These are phyloP conservation scores for Chaitophorus viminalis DNA, from an alignment of 2,888 invertebrate genomes.

Conservation along the genomic window DNA sequence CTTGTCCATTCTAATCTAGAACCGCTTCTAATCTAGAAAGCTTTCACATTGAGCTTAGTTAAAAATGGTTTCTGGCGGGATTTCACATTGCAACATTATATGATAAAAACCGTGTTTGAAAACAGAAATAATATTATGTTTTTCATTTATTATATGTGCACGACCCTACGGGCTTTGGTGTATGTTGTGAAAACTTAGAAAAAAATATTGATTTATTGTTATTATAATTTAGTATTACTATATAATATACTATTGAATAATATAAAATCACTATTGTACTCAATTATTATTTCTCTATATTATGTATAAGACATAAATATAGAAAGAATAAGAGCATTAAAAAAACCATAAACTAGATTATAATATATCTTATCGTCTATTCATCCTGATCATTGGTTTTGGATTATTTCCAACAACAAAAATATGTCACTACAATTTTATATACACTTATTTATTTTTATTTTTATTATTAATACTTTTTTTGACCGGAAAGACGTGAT, in stretches of 20 bases:
- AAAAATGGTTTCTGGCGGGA: not conserved
- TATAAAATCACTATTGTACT: not conserved
- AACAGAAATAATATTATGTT: too few relatives aligned
- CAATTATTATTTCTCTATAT: not conserved
- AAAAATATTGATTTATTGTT: too few relatives aligned
- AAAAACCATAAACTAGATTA: not conserved
- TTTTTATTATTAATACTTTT: not conserved
- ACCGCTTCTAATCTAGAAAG: not conserved
- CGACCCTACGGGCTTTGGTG: too few relatives aligned
- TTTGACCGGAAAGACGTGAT: not conserved
- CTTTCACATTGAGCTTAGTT: not conserved
- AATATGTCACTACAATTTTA: not conserved
- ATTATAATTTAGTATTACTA: too few relatives aligned
- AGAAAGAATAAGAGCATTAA: too few relatives aligned
- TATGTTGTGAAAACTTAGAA: too few relatives aligned
- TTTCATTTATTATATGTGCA: too few relatives aligned
- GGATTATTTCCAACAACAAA: conserved; percentile 8
- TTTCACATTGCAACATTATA: too few relatives aligned
- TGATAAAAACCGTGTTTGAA: too few relatives aligned
- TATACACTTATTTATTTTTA: not conserved
- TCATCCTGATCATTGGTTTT: not conserved
- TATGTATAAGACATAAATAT: too few relatives aligned
- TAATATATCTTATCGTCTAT: not conserved
- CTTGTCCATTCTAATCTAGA: too few relatives aligned
- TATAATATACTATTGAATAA: too few relatives aligned